phyloP scores from a whole-genome alignment of 2,797 vertebrate genomes.

The Phoeniculus purpureus region DNA sequence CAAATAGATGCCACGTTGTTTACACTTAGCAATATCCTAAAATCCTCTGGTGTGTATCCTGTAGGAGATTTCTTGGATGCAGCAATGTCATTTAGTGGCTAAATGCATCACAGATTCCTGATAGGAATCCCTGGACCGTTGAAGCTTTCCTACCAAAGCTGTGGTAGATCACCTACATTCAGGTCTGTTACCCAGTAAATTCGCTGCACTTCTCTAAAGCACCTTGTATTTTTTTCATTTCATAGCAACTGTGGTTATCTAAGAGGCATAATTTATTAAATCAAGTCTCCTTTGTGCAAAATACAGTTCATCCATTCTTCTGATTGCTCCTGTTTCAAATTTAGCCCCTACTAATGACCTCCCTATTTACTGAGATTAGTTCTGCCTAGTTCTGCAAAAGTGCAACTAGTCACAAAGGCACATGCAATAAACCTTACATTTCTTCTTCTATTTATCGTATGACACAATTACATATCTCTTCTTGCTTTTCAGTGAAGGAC shows the following conservation, averaged over 20 bases:
- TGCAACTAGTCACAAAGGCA: neutral
- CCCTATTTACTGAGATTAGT: conserved; percentile 27
- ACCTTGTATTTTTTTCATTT: conserved; percentile 2
- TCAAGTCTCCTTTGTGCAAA: conserved; percentile 33
- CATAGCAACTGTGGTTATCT: neutral
- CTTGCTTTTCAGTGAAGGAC: neutral
- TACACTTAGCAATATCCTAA: neutral
- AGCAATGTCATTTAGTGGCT: conserved; percentile 1
- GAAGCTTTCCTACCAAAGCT: conserved; percentile 26
- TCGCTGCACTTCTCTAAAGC: neutral
- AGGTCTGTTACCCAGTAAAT: conserved; percentile 2
- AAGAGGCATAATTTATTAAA: conserved; percentile 20
- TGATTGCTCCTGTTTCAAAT: conserved; percentile 32
- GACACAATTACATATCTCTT: neutral
- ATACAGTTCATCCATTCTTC: conserved; percentile 14
- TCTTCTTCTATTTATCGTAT: neutral
- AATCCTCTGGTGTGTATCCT: neutral
- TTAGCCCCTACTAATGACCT: conserved; percentile 19
- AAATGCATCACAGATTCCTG: neutral
- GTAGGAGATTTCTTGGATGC: neutral
- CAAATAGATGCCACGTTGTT: neutral
- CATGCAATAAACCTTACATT: neutral
- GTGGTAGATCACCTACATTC: neutral
- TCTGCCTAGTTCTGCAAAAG: neutral
- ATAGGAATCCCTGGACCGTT: neutral